phyloP scores from a whole-genome alignment of 2,888 invertebrate species.

The Alviniconcha strummeri region DNA sequence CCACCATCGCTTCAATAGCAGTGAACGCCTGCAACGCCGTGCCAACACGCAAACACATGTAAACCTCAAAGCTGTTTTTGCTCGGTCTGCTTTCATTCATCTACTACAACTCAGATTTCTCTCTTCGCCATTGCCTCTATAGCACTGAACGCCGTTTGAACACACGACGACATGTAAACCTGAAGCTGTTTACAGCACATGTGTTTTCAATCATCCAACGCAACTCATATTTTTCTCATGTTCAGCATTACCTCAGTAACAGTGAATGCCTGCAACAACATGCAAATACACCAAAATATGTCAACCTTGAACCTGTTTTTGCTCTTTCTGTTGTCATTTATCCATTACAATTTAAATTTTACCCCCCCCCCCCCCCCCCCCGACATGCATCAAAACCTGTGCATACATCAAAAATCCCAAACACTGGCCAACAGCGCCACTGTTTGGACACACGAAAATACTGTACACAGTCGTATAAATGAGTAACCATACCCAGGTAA shows the following conservation, averaged over 20 bases:
- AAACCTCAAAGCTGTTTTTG: neutral
- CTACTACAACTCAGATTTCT: conserved; percentile 74
- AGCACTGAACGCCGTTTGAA: conserved; percentile 79
- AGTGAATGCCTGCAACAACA: conserved; percentile 77
- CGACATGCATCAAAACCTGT: neutral
- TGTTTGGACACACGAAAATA: no score
- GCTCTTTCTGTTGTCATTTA: neutral
- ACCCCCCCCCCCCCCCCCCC: neutral
- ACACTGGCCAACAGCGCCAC: no score
- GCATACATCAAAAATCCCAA: conserved; percentile 12
- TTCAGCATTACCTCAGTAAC: conserved; percentile 95
- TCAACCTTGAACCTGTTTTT: neutral
- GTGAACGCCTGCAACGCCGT: conserved; percentile 77
- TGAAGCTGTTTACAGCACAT: neutral
- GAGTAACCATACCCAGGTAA: no score
- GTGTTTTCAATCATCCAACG: neutral
- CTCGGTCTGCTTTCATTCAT: no score
- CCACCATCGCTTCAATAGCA: conserved; percentile 82
- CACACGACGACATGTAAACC: neutral
- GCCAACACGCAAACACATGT: no score
- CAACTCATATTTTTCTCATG: conserved; percentile 82
- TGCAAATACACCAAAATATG: no score
- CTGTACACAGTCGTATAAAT: no score
- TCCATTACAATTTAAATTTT: neutral
- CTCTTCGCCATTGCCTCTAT: conserved; percentile 97